Evolutionary conservation across 2,797 vertebrate species (phyloP).

Genomic region (Gallinago nigripennis): DNA sequence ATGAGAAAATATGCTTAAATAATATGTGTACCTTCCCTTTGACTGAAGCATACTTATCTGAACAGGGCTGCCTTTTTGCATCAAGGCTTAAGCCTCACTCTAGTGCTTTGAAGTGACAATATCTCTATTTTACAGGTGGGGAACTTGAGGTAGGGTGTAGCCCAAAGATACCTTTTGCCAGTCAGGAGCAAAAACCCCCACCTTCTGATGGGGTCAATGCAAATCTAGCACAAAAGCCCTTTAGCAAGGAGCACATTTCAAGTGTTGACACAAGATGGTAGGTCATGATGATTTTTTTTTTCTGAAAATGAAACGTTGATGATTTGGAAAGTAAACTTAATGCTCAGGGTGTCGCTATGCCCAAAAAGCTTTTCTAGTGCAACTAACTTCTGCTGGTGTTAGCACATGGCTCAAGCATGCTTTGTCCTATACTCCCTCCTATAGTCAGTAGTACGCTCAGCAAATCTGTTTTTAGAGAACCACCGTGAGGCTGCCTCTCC

Average conservation of each 20-base stretch:
- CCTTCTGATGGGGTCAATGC: not conserved
- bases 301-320: not conserved
- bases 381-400: not conserved
- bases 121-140: not conserved
- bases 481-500: not conserved
- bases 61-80: not conserved
- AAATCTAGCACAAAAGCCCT: not conserved
- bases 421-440: not conserved
- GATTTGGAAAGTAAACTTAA: not conserved
- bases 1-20: not conserved
- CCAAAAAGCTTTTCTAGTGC: not conserved
- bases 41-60: not conserved
- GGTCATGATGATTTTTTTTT: not conserved
- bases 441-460: not conserved
- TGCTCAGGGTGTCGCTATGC: not conserved
- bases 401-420: not conserved
- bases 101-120: not conserved
- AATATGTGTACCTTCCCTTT: not conserved
- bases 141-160: not conserved
- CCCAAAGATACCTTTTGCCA: not conserved
- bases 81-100: not conserved
- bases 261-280: not conserved
- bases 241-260: not conserved
- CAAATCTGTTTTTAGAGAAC: not conserved
- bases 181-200: not conserved